Evolutionary conservation across 2,113 vertebrate species (phyloP).

Genomic region (Galbula dea): DNA sequence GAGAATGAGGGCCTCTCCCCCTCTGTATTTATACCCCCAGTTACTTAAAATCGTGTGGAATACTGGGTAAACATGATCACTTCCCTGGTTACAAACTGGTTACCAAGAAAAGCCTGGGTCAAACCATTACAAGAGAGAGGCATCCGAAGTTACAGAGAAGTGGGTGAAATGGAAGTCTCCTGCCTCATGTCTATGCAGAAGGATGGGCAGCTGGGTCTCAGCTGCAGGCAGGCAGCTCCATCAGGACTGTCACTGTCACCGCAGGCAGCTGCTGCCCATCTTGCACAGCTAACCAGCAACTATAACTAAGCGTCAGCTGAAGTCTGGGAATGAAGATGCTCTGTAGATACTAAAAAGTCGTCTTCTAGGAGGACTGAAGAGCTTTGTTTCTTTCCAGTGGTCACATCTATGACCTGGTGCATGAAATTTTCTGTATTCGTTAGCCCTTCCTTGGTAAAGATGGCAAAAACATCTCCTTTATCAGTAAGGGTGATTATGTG

Average conservation of each 20-base stretch:
- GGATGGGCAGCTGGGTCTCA: neutral
- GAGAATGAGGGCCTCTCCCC: no score
- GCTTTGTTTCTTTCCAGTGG: neutral
- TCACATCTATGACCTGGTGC: fast-evolving
- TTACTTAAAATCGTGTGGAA: no score
- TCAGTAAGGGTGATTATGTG: neutral
- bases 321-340: neutral
- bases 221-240: neutral
- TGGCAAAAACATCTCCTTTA: neutral
- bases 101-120: no score
- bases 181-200: neutral
- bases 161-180: neutral
- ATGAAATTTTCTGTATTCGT: neutral
- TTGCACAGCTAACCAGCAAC: neutral
- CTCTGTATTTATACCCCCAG: no score
- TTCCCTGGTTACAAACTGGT: no score
- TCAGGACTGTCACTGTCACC: neutral
- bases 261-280: neutral
- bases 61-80: no score
- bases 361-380: neutral
- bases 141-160: neutral
- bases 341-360: neutral
- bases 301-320: neutral
- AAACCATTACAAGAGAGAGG: no score
- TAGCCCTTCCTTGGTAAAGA: neutral